Conservation (phyloP, 2,888 invertebrate species). For the Idaea aversata region DNA sequence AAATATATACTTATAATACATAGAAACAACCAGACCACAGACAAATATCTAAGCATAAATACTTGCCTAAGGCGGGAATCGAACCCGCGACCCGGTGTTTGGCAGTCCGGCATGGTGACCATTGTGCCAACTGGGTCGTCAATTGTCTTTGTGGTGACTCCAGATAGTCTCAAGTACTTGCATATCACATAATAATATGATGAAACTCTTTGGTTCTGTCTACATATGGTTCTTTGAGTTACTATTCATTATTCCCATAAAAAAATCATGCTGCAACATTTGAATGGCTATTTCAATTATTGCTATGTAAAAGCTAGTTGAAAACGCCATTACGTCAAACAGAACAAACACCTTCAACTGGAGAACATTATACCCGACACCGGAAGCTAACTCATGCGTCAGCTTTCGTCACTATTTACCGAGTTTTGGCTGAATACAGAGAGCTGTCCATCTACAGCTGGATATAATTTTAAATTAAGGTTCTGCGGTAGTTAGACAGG, state of each 20-base stretch:
- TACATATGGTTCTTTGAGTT: not conserved
- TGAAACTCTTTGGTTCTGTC: too few relatives aligned
- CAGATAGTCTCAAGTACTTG: too few relatives aligned
- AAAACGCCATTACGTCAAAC: not conserved
- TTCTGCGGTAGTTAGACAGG: not conserved
- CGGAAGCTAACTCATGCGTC: conserved; percentile 48
- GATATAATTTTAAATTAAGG: not conserved
- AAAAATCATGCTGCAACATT: not conserved
- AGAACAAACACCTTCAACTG: conserved; percentile 4
- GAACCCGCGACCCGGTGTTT: too few relatives aligned
- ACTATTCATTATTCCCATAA: not conserved
- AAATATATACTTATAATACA: too few relatives aligned
- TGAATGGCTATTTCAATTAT: not conserved
- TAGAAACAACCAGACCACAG: too few relatives aligned
- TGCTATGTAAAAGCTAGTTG: not conserved
- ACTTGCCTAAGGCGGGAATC: too few relatives aligned
- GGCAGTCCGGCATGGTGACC: too few relatives aligned
- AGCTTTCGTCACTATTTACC: conserved; percentile 14
- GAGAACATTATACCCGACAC: conserved; percentile 38
- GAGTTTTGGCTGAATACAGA: not conserved
- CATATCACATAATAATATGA: too few relatives aligned
- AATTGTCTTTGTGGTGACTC: too few relatives aligned
- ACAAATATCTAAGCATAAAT: too few relatives aligned
- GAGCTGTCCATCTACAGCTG: not conserved
- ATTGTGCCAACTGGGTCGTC: too few relatives aligned